Conservation (phyloP, 2,888 invertebrate species). For the Hoplodrina ambigua region DNA sequence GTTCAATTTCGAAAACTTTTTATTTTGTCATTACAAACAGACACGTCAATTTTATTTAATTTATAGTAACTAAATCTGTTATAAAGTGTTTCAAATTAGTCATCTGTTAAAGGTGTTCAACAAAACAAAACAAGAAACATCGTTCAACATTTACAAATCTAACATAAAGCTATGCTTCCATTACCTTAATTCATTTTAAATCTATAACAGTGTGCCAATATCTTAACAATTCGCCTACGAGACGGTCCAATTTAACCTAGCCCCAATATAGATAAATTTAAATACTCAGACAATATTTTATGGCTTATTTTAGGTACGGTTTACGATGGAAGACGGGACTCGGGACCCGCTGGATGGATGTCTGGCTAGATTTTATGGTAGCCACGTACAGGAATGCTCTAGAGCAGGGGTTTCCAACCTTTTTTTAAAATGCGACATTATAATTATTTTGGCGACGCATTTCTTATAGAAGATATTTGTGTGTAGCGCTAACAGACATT, state of each 20-base stretch:
- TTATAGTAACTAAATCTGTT: no score
- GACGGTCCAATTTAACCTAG: conserved; percentile 73
- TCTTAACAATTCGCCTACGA: conserved; percentile 41
- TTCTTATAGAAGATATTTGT: no score
- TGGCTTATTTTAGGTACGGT: conserved; percentile 88
- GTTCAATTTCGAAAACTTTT: no score
- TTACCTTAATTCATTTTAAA: conserved; percentile 47
- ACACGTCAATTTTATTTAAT: no score
- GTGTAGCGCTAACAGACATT: no score
- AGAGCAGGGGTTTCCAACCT: no score
- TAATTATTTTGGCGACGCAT: no score
- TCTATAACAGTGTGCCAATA: conserved; percentile 41
- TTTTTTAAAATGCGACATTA: no score
- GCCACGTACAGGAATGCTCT: conserved; percentile 69
- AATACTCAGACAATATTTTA: conserved; percentile 89
- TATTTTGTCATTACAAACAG: no score
- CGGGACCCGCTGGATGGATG: conserved; percentile 78
- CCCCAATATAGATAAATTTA: conserved; percentile 84
- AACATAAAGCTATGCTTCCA: conserved; percentile 13
- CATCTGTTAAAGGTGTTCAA: neutral
- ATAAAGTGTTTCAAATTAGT: no score
- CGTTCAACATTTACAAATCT: conserved; percentile 16
- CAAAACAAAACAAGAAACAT: conserved; percentile 31
- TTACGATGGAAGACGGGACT: conserved; percentile 86
- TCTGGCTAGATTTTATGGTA: conserved; percentile 87